A percentile compares a stretch with the other conserved stretches of the same genome.
Conservation (phyloP, 35 echinoderm and acorn worm species). For the Heliocidaris tuberculata region DNA sequence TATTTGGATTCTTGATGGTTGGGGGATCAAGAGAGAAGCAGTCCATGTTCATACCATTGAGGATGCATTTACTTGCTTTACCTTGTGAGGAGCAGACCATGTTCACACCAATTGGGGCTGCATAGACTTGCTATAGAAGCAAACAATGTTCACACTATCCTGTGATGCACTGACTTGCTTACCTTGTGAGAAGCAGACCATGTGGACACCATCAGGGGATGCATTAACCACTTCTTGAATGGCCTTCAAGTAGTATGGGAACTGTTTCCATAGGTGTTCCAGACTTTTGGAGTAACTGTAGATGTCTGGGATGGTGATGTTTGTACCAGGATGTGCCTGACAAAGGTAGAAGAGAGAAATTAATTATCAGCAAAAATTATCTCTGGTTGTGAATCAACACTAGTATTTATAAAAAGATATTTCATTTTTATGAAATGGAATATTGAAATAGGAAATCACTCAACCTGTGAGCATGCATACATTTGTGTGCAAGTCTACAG, state of each 20-base stretch:
- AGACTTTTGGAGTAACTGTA: conserved; percentile 49
- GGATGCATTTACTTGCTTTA: too few relatives aligned
- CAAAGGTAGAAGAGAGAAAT: background rate
- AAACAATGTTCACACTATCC: background rate
- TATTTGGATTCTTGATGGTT: too few relatives aligned
- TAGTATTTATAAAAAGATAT: too few relatives aligned
- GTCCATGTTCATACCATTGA: too few relatives aligned
- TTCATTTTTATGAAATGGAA: background rate
- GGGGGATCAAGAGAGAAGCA: too few relatives aligned
- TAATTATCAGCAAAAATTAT: background rate
- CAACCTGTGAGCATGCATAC: background rate
- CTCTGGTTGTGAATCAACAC: background rate
- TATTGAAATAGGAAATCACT: background rate
- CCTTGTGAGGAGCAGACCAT: background rate
- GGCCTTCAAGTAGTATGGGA: conserved; percentile 31
- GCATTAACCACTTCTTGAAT: conserved; percentile 38
- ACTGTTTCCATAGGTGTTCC: conserved; percentile 41
- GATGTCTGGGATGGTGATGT: conserved; percentile 38
- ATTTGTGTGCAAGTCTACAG: too few relatives aligned
- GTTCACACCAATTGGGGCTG: too few relatives aligned
- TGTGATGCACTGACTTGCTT: background rate
- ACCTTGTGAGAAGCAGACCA: conserved; percentile 74
- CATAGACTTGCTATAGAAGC: background rate
- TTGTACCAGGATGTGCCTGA: conserved; percentile 74
- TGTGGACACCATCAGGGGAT: conserved; percentile 38